Evolutionary conservation across 2,113 vertebrate genomes (phyloP).

Genomic region (Malaclemys terrapin): DNA sequence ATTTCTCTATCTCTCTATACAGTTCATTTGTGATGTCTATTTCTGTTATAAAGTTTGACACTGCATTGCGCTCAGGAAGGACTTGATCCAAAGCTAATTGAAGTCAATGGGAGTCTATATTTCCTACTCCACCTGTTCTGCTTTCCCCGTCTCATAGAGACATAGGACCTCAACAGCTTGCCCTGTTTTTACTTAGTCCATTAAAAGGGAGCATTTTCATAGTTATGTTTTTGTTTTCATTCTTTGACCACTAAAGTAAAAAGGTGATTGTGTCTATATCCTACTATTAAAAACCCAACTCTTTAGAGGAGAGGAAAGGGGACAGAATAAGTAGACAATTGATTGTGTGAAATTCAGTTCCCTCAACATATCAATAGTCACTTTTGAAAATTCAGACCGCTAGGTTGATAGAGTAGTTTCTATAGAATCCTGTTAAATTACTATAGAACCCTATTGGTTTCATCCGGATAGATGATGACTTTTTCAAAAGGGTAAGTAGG

Average conservation of each 20-base stretch:
- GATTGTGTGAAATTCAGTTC: neutral
- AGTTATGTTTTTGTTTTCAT: neutral
- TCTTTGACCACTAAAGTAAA: accelerated
- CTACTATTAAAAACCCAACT: neutral
- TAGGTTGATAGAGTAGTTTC: accelerated
- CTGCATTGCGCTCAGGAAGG: neutral
- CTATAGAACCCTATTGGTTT: accelerated
- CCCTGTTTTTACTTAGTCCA: neutral
- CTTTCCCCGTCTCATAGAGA: neutral
- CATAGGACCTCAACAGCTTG: neutral
- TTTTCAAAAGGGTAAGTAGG: neutral
- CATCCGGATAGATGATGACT: neutral
- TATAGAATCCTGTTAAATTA: neutral
- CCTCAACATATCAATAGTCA: accelerated
- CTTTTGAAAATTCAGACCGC: neutral
- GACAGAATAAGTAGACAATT: accelerated
- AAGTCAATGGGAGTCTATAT: neutral
- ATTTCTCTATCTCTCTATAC: neutral
- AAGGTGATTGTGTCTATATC: neutral
- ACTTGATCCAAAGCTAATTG: neutral
- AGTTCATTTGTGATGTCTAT: neutral
- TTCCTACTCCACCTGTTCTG: neutral
- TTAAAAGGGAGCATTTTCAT: neutral
- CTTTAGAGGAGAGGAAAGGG: neutral
- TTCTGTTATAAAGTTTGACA: neutral